phyloP scores from a whole-genome alignment of 2,888 invertebrate genomes.

The Hyposoter dolosus region DNA sequence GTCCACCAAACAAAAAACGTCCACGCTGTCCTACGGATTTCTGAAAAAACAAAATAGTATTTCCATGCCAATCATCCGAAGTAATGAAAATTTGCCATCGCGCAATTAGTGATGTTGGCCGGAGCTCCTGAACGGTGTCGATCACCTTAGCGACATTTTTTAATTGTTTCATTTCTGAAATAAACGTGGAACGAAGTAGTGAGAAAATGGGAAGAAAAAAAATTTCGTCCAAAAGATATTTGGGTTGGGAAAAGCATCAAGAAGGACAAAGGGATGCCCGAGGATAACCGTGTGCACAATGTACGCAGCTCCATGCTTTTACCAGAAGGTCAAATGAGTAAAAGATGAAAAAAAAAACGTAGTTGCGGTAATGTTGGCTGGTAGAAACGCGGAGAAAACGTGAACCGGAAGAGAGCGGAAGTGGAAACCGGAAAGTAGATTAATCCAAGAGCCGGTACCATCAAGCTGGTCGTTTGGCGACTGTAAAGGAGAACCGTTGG shows the following conservation, averaged over 20 bases:
- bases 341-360: conserved; percentile 5
- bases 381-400: conserved; percentile 22
- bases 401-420: conserved; percentile 39
- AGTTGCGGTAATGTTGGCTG: conserved; percentile 5
- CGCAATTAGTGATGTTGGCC: too few species aligned
- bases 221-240: not conserved
- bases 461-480: conserved; percentile 49
- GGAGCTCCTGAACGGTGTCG: too few species aligned
- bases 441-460: conserved; percentile 46
- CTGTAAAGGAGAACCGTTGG: conserved; percentile 23
- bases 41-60: not conserved
- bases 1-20: not conserved
- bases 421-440: conserved; percentile 56
- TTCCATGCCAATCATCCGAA: not conserved
- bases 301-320: conserved; percentile 9
- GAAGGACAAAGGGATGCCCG: conserved; percentile 8
- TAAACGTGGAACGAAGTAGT: not conserved
- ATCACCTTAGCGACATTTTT: too few species aligned
- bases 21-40: not conserved
- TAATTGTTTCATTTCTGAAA: not conserved
- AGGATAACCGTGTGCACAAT: conserved; percentile 1
- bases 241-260: not conserved
- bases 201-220: not conserved
- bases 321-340: conserved; percentile 5
- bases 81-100: not conserved